Evolutionary conservation across 2,113 vertebrate species (phyloP).

Genomic region (Stomatorhinus ivindoensis): DNA sequence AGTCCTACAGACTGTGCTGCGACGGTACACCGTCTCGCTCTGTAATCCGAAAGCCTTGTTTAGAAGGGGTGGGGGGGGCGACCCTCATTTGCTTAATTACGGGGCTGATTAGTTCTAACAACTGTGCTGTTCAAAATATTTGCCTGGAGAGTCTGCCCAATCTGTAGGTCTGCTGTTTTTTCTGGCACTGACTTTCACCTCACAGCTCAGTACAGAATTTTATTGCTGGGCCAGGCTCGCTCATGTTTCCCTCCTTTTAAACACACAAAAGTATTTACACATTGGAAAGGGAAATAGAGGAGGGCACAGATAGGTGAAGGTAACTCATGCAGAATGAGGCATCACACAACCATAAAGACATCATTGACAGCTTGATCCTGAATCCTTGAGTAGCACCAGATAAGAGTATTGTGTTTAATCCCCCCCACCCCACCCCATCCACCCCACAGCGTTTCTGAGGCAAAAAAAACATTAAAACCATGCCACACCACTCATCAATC

Average conservation of each 20-base stretch:
- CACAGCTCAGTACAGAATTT: constrained; percentile 20
- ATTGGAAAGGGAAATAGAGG: constrained; percentile 30
- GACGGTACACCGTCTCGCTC: neutral
- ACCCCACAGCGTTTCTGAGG: constrained; percentile 1
- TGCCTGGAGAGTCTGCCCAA: neutral
- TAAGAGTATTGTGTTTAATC: constrained; percentile 51
- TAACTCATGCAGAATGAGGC: constrained; percentile 40
- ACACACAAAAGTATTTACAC: constrained; percentile 18
- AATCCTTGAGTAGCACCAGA: constrained; percentile 79
- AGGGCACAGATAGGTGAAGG: constrained; percentile 24
- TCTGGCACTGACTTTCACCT: constrained; percentile 17
- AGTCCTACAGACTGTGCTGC: neutral
- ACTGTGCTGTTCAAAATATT: constrained; percentile 1
- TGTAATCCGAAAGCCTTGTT: neutral
- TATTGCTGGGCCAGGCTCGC: constrained; percentile 35
- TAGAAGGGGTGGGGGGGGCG: neutral
- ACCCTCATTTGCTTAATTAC: neutral
- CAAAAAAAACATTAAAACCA: neutral
- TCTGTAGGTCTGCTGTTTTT: constrained; percentile 17
- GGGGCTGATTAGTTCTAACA: neutral
- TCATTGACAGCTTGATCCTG: constrained; percentile 46
- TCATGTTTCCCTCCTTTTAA: constrained; percentile 23
- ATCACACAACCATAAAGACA: constrained; percentile 44
- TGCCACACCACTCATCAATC: neutral
- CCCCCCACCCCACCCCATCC: constrained; percentile 38